Evolutionary conservation across 1,140 invertebrate genomes (phyloP), one percentile per base, ranked within the genome.

Genomic region (Holotrichia oblita): DNA sequence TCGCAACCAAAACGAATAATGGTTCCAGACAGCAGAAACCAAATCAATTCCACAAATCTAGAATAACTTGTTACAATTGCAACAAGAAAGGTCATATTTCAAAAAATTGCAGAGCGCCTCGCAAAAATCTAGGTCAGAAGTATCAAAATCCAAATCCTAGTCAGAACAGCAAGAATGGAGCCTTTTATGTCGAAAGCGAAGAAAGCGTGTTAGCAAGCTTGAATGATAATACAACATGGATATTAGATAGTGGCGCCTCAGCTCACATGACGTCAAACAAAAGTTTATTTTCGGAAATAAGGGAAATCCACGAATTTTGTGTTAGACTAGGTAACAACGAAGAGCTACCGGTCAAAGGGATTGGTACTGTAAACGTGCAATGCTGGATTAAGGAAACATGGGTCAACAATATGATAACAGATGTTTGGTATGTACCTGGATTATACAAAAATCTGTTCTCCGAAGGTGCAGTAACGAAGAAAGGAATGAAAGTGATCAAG

Each of bases 1-100:
- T 78, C 61, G 77, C 79, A 34, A n/a, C 77, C 20, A 79, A 79
- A 79, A 17, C 79, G 76, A 83, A 76, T n/a, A 76, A 55, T 42
- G 80, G 78, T 40, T 78, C 79, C 22, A 79, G 77, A 1, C 3
- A 73, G 2, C 14, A 27, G 27, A 34, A 34, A 34, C 27, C 27
- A 4, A 34, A 34, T 34, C 27, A 34, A 4, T 2, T 1, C 4
- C 27, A 34, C 1, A 34, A 34, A 34, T 1, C 2, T 34, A 1
- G 27, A 34, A 34, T 34, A 2, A 34, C 27, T 1, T 34, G 27
- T 4, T 34, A 34, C 27, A 34, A 34, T 4, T 34, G 27, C 27
- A 73, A 40, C 6, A 84, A 85, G 72, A 76, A 79, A 69, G 83
- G 83, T 3, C 84, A 85, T 78, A 80, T 84, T 77, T 79, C 81